phyloP scores from a whole-genome alignment of 2,888 invertebrate genomes.

The Griposia aprilina region DNA sequence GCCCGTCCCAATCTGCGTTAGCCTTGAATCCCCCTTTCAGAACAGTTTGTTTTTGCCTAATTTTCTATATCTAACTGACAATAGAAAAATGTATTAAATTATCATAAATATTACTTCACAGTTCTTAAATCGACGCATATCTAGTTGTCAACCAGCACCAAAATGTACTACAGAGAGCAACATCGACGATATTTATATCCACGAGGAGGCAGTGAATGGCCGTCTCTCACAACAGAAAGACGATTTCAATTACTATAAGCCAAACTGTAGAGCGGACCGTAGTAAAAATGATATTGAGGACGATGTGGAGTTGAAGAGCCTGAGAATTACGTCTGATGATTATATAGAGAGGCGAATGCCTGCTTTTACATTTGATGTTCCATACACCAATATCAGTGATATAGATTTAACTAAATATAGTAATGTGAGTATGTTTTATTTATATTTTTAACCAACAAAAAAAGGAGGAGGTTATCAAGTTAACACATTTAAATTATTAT shows the following conservation, averaged over 20 bases:
- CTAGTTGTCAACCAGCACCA: constrained; percentile 82
- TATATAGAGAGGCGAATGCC: constrained; percentile 81
- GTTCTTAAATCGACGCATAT: constrained; percentile 85
- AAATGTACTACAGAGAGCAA: constrained; percentile 76
- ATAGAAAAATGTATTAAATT: background rate
- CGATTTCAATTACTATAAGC: constrained; percentile 58
- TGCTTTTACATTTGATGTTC: constrained; percentile 72
- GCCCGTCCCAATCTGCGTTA: no score
- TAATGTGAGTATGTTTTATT: constrained; percentile 75
- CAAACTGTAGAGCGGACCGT: constrained; percentile 61
- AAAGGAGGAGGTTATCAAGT: no score
- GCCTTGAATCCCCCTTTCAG: no score
- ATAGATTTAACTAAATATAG: constrained; percentile 82
- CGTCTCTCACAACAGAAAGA: constrained; percentile 43
- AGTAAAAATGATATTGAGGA: constrained; percentile 67
- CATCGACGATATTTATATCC: constrained; percentile 79
- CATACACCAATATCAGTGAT: constrained; percentile 78
- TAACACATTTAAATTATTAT: no score
- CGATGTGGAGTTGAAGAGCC: constrained; percentile 75
- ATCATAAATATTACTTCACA: constrained; percentile 68
- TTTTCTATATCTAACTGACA: background rate
- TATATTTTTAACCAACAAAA: background rate
- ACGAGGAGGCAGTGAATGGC: constrained; percentile 63
- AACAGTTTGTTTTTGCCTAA: background rate
- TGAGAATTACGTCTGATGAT: constrained; percentile 83